These are phyloP conservation scores for Xylota segnis DNA, from an alignment of 2,888 invertebrate genomes.

Conservation along the genomic window DNA sequence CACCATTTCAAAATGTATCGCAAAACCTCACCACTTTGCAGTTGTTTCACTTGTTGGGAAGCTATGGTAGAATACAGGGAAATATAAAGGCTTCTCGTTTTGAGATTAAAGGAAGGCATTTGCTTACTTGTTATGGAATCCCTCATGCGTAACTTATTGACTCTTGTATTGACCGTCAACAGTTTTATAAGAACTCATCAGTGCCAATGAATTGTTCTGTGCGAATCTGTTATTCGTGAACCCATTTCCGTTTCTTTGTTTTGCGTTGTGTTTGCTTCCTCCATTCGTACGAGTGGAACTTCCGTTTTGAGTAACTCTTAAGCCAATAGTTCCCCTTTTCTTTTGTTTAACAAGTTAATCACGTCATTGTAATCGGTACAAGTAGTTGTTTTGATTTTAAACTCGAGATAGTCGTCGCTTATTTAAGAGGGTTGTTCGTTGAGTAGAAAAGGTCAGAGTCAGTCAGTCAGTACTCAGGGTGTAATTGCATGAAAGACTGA, in stretches of 20 bases:
- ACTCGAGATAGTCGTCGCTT: conserved; percentile 40
- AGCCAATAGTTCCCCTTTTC: conserved; percentile 27
- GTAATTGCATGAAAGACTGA: conserved; percentile 22
- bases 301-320: conserved; percentile 34
- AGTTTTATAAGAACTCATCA: background rate
- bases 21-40: background rate
- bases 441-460: background rate
- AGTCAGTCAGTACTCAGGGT: conserved; percentile 28
- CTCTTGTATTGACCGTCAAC: too few species aligned
- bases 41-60: conserved; percentile 7
- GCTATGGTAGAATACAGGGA: background rate
- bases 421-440: conserved; percentile 8
- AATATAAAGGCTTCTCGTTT: background rate
- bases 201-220: background rate
- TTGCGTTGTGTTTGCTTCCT: conserved; percentile 2
- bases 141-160: too few species aligned
- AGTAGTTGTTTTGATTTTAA: conserved; percentile 50
- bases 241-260: background rate
- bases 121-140: too few species aligned
- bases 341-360: conserved; percentile 35
- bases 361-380: conserved; percentile 16
- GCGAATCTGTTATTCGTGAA: background rate
- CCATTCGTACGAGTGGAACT: conserved; percentile 11
- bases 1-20: background rate
- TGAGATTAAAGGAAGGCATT: too few species aligned